phyloP scores from a whole-genome alignment of 2,797 vertebrate species.

The Acropternis orthonyx region DNA sequence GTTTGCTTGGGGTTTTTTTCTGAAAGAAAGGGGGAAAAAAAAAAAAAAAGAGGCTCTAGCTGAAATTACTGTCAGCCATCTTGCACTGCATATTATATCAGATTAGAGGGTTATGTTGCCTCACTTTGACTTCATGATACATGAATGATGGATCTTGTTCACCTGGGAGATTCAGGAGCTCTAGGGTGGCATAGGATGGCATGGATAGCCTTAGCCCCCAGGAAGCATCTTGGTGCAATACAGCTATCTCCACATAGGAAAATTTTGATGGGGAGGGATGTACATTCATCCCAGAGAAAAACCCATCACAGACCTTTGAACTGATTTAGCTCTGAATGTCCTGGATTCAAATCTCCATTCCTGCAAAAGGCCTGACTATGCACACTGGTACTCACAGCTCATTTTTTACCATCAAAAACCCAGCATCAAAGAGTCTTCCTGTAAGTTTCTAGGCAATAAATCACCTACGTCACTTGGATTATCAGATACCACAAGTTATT shows the following conservation, averaged over 20 bases:
- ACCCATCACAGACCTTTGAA: background rate
- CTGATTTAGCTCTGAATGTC: background rate
- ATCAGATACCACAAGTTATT: slow-evolving; percentile 26
- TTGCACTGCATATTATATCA: background rate
- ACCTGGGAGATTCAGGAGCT: background rate
- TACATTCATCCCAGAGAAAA: background rate
- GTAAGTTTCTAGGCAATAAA: slow-evolving; percentile 11
- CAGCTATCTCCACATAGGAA: background rate
- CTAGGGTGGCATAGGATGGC: background rate
- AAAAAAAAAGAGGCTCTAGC: background rate
- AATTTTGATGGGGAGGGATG: background rate
- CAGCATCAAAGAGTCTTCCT: background rate
- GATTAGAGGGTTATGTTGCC: background rate
- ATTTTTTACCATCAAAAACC: background rate
- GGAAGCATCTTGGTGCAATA: background rate
- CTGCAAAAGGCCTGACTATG: background rate
- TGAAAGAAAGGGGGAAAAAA: background rate
- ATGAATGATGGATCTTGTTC: background rate
- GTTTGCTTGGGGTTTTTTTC: background rate
- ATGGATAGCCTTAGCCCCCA: background rate
- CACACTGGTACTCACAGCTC: background rate
- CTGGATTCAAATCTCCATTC: background rate
- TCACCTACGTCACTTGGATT: slow-evolving; percentile 7
- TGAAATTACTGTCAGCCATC: background rate
- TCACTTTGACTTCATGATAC: background rate